These are phyloP conservation scores for Drosophila merina DNA, from an alignment of 2,888 invertebrate genomes.

Conservation along the genomic window DNA sequence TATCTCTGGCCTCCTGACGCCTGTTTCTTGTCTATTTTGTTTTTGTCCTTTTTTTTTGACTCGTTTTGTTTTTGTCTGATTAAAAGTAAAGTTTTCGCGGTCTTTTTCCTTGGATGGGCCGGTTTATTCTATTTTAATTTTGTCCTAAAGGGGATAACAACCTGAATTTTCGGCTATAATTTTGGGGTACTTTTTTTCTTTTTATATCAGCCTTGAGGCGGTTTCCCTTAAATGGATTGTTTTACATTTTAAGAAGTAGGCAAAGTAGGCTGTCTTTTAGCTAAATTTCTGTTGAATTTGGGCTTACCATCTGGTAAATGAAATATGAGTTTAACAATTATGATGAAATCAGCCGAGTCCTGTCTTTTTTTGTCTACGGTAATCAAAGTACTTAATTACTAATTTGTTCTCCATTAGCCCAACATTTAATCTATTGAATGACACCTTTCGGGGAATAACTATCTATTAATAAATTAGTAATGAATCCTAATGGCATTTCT, in stretches of 20 bases:
- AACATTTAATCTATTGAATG: conserved; percentile 16
- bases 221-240: neutral
- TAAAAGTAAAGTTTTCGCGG: conserved; percentile 54
- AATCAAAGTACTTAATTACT: conserved; percentile 17
- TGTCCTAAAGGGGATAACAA: neutral
- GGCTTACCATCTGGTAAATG: neutral
- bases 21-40: conserved; percentile 26
- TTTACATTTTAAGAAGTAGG: neutral
- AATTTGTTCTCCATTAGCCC: conserved; percentile 16
- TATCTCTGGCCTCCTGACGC: conserved; percentile 32
- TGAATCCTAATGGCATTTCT: conserved; percentile 27
- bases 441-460: conserved; percentile 6
- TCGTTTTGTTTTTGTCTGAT: conserved; percentile 55
- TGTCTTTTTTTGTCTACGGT: neutral
- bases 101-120: conserved; percentile 9
- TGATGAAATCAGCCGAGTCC: neutral
- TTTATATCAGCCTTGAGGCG: conserved; percentile 11
- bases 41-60: conserved; percentile 16
- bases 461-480: conserved; percentile 25
- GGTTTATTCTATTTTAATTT: conserved; percentile 37
- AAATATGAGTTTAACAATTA: neutral
- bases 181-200: neutral
- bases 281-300: neutral
- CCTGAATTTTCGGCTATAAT: conserved; percentile 1
- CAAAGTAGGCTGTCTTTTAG: neutral